Evolutionary conservation across 2,888 invertebrate genomes (phyloP).

Genomic region (Mythimna ferrago): DNA sequence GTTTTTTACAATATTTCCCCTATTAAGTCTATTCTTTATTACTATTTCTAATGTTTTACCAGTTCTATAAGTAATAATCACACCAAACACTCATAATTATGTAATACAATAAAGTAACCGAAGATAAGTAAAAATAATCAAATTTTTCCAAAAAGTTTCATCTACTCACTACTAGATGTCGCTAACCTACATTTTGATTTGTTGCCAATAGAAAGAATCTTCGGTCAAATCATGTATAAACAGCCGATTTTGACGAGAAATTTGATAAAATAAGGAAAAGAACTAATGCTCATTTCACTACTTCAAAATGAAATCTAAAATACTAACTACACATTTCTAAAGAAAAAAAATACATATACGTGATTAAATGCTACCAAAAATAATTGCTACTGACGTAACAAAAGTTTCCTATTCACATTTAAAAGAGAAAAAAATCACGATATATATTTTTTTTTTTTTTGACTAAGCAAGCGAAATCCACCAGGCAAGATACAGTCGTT

Average conservation of each 20-base stretch:
- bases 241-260: constrained; percentile 63
- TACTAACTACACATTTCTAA: constrained; percentile 18
- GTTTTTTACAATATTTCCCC: constrained; percentile 65
- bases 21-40: constrained; percentile 47
- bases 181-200: constrained; percentile 11
- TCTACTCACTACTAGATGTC: constrained; percentile 47
- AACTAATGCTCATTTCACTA: constrained; percentile 47
- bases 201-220: constrained; percentile 4
- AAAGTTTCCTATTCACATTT: neutral
- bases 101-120: constrained; percentile 33
- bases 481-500: constrained; percentile 47
- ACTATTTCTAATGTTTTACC: constrained; percentile 47
- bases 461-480: constrained; percentile 42
- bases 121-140: constrained; percentile 44
- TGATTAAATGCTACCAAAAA: constrained; percentile 3
- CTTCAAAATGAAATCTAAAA: constrained; percentile 16
- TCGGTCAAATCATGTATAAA: constrained; percentile 42
- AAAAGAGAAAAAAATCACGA: constrained; percentile 7
- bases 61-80: constrained; percentile 34
- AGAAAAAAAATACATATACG: constrained; percentile 22
- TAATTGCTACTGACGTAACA: neutral
- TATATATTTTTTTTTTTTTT: constrained; percentile 24
- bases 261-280: constrained; percentile 18
- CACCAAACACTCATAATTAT: constrained; percentile 39
- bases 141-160: constrained; percentile 1